Evolutionary conservation across 1,140 invertebrate genomes (phyloP).

Genomic region (Megalonaias nervosa): DNA sequence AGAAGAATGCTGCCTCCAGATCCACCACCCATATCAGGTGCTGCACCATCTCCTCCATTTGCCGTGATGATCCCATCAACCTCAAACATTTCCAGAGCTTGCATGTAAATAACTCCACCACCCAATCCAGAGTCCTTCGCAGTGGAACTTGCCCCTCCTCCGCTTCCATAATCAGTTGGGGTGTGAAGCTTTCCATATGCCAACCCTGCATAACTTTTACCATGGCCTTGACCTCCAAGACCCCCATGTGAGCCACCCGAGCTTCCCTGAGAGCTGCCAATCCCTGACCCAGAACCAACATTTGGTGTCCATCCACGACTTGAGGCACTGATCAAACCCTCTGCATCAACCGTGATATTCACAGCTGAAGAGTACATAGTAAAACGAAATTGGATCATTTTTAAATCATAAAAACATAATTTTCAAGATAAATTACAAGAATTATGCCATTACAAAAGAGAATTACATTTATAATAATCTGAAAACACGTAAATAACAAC

Average conservation of each 20-base stretch:
- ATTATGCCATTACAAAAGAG: too few relatives aligned
- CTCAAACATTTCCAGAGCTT: constrained; percentile 43
- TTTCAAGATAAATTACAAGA: neutral
- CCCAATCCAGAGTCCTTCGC: constrained; percentile 31
- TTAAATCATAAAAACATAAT: neutral
- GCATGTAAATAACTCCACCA: constrained; percentile 50
- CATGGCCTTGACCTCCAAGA: constrained; percentile 49
- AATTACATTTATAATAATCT: too few relatives aligned
- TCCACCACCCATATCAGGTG: constrained; percentile 46
- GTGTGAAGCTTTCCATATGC: constrained; percentile 40
- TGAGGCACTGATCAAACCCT: constrained; percentile 48
- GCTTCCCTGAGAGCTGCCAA: constrained; percentile 31
- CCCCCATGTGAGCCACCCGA: constrained; percentile 59
- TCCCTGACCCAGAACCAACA: constrained; percentile 41
- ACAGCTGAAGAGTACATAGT: constrained; percentile 45
- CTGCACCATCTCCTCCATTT: constrained; percentile 40
- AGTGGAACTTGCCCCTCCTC: constrained; percentile 31
- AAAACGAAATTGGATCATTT: neutral
- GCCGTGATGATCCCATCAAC: constrained; percentile 53
- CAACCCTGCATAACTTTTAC: constrained; percentile 13
- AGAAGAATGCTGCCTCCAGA: constrained; percentile 50
- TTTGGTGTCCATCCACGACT: constrained; percentile 44
- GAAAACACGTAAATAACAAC: too few relatives aligned
- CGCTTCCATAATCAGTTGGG: constrained; percentile 54
- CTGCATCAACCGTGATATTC: constrained; percentile 57